These are phyloP conservation scores for Zalophus californianus DNA, from an alignment of 2,797 vertebrate genomes.

Conservation along the genomic window DNA sequence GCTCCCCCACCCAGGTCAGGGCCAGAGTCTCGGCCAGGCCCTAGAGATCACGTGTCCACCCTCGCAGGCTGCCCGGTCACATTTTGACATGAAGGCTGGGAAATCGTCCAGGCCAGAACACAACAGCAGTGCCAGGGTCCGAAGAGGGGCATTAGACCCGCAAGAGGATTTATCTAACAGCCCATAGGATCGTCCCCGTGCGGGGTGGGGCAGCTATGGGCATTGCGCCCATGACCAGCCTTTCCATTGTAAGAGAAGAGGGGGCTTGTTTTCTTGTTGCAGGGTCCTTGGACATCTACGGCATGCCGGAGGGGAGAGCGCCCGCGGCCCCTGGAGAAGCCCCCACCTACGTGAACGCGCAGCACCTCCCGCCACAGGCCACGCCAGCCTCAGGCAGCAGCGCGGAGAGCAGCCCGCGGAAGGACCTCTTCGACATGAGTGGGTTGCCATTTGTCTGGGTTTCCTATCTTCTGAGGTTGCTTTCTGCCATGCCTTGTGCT, in stretches of 20 bases:
- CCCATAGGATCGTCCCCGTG: fast-evolving
- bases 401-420: constrained; percentile 92
- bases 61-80: neutral
- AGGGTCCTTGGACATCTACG: constrained; percentile 94
- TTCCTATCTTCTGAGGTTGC: neutral
- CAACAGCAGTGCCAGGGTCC: neutral
- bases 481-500: neutral
- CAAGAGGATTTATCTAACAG: neutral
- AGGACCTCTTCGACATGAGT: constrained; percentile 99
- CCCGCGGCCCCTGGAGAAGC: constrained; percentile 87
- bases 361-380: constrained; percentile 92
- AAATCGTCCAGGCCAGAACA: neutral
- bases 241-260: neutral
- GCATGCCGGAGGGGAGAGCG: constrained; percentile 90
- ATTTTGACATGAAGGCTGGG: neutral
- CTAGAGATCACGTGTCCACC: fast-evolving
- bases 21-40: neutral
- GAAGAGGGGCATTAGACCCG: neutral
- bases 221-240: fast-evolving
- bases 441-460: constrained; percentile 83
- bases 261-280: constrained; percentile 55
- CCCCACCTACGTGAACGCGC: constrained; percentile 96
- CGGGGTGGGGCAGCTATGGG: no score
- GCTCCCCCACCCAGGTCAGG: fast-evolving
- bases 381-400: constrained; percentile 86